Evolutionary conservation across 2,888 invertebrate genomes (phyloP).

Genomic region (Lycaena phlaeas): DNA sequence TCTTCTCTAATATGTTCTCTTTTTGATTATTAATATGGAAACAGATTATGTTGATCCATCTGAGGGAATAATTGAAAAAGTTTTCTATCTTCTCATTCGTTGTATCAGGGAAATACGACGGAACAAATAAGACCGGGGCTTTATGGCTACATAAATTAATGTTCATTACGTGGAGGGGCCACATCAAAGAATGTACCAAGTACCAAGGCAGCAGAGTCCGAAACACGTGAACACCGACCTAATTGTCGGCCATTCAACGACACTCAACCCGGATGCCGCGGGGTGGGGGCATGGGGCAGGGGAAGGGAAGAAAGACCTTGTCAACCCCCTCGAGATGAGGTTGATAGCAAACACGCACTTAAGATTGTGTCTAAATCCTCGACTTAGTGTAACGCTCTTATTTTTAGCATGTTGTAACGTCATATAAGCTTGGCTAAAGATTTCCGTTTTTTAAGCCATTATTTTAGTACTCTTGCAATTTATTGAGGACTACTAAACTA

Average conservation of each 20-base stretch:
- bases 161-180: neutral
- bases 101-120: neutral
- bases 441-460: too few species aligned
- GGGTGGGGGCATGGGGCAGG: neutral
- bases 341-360: constrained; percentile 32
- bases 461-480: too few species aligned
- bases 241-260: constrained; percentile 57
- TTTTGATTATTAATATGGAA: too few species aligned
- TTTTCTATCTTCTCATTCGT: too few species aligned
- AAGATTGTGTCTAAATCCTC: constrained; percentile 17
- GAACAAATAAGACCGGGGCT: neutral
- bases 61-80: too few species aligned
- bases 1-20: too few species aligned
- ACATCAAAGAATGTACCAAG: constrained; percentile 31
- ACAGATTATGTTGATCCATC: too few species aligned
- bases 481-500: too few species aligned
- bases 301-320: too few species aligned
- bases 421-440: too few species aligned
- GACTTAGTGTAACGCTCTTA: constrained; percentile 13
- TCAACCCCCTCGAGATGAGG: constrained; percentile 19
- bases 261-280: constrained; percentile 48
- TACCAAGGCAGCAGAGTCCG: constrained; percentile 27
- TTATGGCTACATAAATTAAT: neutral
- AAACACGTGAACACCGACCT: constrained; percentile 47
- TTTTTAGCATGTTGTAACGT: too few species aligned